phyloP scores from a whole-genome alignment of 2,797 vertebrate genomes.

The Manis javanica region DNA sequence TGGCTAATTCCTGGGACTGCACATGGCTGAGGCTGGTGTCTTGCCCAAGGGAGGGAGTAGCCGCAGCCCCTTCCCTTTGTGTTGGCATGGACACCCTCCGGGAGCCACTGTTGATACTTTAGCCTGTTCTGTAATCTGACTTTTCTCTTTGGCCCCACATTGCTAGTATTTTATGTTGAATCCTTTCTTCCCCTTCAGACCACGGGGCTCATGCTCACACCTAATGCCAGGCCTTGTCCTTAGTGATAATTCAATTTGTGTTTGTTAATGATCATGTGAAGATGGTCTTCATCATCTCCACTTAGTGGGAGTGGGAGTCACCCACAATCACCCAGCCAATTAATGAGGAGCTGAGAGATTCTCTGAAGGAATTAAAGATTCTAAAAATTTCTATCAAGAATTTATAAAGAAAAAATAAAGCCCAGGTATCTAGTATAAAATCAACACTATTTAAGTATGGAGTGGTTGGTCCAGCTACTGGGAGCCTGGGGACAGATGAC shows the following conservation, averaged over 20 bases:
- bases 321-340: background rate
- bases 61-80: rapidly evolving
- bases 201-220: rapidly evolving
- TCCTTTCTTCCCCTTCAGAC: background rate
- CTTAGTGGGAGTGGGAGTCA: background rate
- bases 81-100: rapidly evolving
- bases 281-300: rapidly evolving
- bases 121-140: too few species aligned
- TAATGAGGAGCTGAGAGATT: background rate
- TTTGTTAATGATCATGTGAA: background rate
- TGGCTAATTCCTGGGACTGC: background rate
- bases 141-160: background rate
- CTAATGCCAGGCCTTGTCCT: background rate
- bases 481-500: background rate
- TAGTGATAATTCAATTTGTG: background rate
- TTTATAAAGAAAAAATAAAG: background rate
- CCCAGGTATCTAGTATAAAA: background rate
- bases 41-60: rapidly evolving
- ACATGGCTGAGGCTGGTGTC: too few species aligned
- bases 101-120: too few species aligned
- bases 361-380: background rate
- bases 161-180: background rate
- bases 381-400: background rate
- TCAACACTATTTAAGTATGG: background rate
- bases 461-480: too few species aligned